Base-by-base conservation (phyloP, 2,113 vertebrate genomes). In the Microcebus jonahi region DNA sequence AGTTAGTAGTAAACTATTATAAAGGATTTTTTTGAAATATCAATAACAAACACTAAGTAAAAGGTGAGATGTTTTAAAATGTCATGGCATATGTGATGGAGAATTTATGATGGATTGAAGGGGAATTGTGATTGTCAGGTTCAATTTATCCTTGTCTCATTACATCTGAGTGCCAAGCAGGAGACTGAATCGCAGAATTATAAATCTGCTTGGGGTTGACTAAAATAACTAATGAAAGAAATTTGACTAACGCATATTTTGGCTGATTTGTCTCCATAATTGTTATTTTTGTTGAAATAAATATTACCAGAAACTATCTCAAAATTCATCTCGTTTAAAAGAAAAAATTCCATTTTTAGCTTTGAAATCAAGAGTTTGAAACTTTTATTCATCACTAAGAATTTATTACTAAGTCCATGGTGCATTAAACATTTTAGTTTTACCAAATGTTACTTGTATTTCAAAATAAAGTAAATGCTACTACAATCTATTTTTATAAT, bases 151-250 rank as follows among this genome's bases (percentile, higher is more conserved):
- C 39, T 42, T 21, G 13, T 77, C 45, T 85, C 68, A 68, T 77
- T 20, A 48, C 4, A 6, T 81, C 57, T 77, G n/a, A 82, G 39
- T 91, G 91, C 63, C 91, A 87, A 81, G 55, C 4, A 48, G 25
- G 29, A 84, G 17, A 94, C 0, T 73, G 83, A 71, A 81, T 81
- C 87, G 42, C 34, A 81, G 53, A 95, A 57, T 88, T 94, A 96
- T 90, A 83, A 95, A 87, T 88, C 68, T 95, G 20, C 34, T 90
- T 79, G 81, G 15, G 63, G 31, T 77, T 94, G 68, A 83, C 39
- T 91, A 23, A 88, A 97, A 88, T 89, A 94, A 94, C 68, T 87
- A 53, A 80, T 91, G 53, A 14, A 65, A 77, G 70, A 39, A 63
- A 45, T 65, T 92, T 20, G 9, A 27, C 53, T 76, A 70, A 77